Evolutionary conservation across 2,797 vertebrate species (phyloP).

Genomic region (Gobio occitaniae): DNA sequence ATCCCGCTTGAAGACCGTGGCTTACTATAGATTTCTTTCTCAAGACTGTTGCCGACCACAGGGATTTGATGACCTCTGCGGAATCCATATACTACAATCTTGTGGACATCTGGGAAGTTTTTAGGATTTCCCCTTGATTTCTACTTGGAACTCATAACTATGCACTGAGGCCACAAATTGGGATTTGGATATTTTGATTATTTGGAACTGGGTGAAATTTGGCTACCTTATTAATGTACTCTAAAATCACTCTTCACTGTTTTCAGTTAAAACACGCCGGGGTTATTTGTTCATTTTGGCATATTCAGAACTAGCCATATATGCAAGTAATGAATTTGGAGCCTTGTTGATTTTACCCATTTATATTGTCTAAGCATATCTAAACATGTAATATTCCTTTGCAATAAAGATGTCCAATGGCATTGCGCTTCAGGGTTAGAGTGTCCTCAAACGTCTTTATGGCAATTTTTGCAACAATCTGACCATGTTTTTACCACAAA

Average conservation of each 20-base stretch:
- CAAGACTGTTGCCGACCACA: slow-evolving; percentile 37
- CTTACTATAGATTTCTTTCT: slow-evolving; percentile 37
- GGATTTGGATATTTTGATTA: slow-evolving; percentile 62
- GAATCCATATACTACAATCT: slow-evolving; percentile 50
- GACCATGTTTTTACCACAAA: not conserved
- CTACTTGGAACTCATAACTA: slow-evolving; percentile 37
- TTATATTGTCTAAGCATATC: slow-evolving; percentile 70
- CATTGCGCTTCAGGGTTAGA: slow-evolving; percentile 61
- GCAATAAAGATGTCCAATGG: slow-evolving; percentile 67
- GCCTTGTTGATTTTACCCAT: slow-evolving; percentile 69
- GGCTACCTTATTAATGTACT: slow-evolving; percentile 52
- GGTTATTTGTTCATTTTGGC: slow-evolving; percentile 70
- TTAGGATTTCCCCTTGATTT: slow-evolving; percentile 54
- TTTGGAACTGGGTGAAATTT: slow-evolving; percentile 48
- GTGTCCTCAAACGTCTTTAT: slow-evolving; percentile 29
- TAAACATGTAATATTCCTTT: slow-evolving; percentile 59
- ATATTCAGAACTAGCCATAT: slow-evolving; percentile 73
- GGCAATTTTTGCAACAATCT: not conserved
- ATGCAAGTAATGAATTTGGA: slow-evolving; percentile 69
- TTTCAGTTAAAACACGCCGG: slow-evolving; percentile 78
- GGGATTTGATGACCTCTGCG: slow-evolving; percentile 48
- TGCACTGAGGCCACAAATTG: slow-evolving; percentile 33
- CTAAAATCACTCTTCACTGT: slow-evolving; percentile 59
- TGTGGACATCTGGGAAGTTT: slow-evolving; percentile 34
- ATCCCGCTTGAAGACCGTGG: slow-evolving; percentile 23